phyloP scores from a whole-genome alignment of 2,113 vertebrate genomes.

The Ailurus styani region DNA sequence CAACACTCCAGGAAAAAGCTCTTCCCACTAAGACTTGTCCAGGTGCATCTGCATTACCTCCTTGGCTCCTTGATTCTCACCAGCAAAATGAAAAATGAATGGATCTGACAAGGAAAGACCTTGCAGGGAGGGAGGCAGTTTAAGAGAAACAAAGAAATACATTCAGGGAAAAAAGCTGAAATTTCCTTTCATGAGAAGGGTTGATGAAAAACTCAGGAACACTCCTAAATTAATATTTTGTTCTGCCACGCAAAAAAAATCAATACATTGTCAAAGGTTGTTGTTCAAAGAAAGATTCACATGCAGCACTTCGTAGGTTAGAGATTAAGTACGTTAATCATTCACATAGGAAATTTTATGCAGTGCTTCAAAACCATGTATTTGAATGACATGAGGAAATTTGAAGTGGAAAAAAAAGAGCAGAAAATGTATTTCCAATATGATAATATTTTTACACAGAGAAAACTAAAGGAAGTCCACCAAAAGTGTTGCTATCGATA shows the following conservation, averaged over 20 bases:
- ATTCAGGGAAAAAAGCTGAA: background rate
- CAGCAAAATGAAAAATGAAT: background rate
- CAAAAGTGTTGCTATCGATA: background rate
- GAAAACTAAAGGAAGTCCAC: background rate
- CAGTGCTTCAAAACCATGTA: background rate
- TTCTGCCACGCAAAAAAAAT: background rate
- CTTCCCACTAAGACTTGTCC: too few relatives aligned
- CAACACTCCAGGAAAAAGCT: background rate
- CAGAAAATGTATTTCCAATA: background rate
- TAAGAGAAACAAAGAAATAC: background rate
- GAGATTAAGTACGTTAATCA: background rate
- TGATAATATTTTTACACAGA: background rate
- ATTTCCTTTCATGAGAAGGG: background rate
- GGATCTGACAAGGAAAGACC: background rate
- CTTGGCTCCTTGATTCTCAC: accelerated
- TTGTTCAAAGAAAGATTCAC: background rate
- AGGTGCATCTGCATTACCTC: background rate
- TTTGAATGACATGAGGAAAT: background rate
- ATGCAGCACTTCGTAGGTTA: background rate
- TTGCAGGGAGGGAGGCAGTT: background rate
- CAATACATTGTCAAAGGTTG: background rate
- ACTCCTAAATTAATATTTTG: background rate
- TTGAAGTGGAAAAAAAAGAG: background rate
- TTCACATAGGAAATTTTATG: background rate
- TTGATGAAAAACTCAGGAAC: background rate